Percentiles rank a stretch among this genome's conserved stretches.
These are phyloP conservation scores for Apocheima hispidaria DNA, from an alignment of 2,888 invertebrate species.

Conservation along the genomic window DNA sequence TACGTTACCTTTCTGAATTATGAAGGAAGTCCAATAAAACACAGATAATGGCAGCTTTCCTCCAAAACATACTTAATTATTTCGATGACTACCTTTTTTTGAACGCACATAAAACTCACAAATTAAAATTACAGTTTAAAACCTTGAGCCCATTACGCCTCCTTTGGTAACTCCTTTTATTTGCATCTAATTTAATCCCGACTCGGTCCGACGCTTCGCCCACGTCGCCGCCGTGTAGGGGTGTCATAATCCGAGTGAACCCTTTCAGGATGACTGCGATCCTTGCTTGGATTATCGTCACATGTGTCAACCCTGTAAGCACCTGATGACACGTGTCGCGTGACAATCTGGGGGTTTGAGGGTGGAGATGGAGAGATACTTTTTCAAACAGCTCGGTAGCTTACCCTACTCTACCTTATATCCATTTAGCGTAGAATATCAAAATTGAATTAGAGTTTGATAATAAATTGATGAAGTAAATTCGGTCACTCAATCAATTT, in stretches of 20 bases:
- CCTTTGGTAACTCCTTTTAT: constrained; percentile 14
- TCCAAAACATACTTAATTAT: neutral
- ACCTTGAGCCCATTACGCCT: neutral
- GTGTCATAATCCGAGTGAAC: constrained; percentile 34
- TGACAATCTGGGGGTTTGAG: constrained; percentile 1
- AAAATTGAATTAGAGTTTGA: too few species aligned
- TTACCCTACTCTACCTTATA: neutral
- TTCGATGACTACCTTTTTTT: neutral
- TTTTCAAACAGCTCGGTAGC: neutral
- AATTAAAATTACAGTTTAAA: constrained; percentile 6
- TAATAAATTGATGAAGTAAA: too few species aligned
- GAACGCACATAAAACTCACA: neutral
- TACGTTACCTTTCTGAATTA: too few species aligned
- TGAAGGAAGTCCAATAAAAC: neutral
- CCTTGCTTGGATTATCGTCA: constrained; percentile 10
- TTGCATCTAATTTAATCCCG: constrained; percentile 28
- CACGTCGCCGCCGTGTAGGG: constrained; percentile 14
- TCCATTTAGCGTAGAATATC: too few species aligned
- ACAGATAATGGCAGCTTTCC: neutral
- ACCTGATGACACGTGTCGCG: constrained; percentile 29
- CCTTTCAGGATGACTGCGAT: constrained; percentile 25
- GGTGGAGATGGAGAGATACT: neutral
- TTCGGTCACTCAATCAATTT: too few species aligned
- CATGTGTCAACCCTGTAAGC: constrained; percentile 20
- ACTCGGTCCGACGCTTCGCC: constrained; percentile 23